A percentile compares a stretch with the other conserved stretches of the same genome.
Evolutionary conservation across 2,797 vertebrate species (phyloP).

Genomic region (Pterois miles): DNA sequence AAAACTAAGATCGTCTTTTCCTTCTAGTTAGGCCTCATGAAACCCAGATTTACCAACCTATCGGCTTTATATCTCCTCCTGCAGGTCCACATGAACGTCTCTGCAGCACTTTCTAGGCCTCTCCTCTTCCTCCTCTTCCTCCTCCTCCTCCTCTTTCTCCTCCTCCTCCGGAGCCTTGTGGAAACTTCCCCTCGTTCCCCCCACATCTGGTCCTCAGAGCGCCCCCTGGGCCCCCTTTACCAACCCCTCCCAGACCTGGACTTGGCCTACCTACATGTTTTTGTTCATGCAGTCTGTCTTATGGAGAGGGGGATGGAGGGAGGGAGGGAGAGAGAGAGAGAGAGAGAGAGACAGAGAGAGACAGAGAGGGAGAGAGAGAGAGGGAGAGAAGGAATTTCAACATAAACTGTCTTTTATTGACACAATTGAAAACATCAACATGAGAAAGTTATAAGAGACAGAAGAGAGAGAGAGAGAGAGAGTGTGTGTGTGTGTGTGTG

Average conservation of each 20-base stretch:
- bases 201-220: conserved; percentile 80
- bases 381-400: conserved; percentile 60
- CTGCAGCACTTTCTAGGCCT: conserved; percentile 26
- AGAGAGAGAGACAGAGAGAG: not conserved
- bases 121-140: conserved; percentile 43
- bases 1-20: not conserved
- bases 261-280: conserved; percentile 83
- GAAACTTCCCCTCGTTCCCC: conserved; percentile 31
- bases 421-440: conserved; percentile 68
- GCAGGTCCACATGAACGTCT: not conserved
- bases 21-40: too few species aligned
- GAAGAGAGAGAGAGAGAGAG: not conserved
- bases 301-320: conserved; percentile 16
- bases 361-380: not conserved
- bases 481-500: conserved; percentile 1
- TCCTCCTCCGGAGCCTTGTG: conserved; percentile 39
- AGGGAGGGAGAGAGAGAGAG: not conserved
- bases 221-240: conserved; percentile 59
- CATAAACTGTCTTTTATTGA: conserved; percentile 68
- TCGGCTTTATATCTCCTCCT: not conserved
- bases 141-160: too few species aligned
- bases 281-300: conserved; percentile 72
- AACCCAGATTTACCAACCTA: not conserved
- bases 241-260: conserved; percentile 78
- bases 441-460: conserved; percentile 36